These are phyloP conservation scores for Ptychochromis oligacanthus DNA, from an alignment of 2,113 vertebrate species.

Conservation along the genomic window DNA sequence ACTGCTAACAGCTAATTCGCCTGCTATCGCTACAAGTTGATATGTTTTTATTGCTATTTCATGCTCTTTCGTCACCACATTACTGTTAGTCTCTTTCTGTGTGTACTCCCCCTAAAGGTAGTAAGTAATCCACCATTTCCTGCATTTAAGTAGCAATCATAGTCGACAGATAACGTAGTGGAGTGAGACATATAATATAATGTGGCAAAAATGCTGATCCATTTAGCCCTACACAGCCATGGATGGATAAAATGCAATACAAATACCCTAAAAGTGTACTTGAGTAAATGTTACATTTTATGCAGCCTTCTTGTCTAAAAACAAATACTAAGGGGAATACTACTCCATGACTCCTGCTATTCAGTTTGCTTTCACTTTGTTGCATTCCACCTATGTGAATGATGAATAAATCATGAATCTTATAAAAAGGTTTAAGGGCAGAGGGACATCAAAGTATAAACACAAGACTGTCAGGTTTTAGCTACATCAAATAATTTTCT, in stretches of 20 bases:
- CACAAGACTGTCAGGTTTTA: conserved; percentile 45
- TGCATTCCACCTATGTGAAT: not conserved
- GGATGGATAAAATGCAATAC: not conserved
- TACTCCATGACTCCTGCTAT: not conserved
- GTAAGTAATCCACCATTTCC: not conserved
- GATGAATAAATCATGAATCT: not conserved
- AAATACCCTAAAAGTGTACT: not conserved
- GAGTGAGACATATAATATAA: not conserved
- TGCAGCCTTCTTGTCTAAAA: not conserved
- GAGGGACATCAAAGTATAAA: conserved; percentile 30
- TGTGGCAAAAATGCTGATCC: not conserved
- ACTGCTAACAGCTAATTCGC: no score
- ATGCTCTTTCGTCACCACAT: not conserved
- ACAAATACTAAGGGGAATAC: not conserved
- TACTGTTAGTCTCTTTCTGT: not conserved
- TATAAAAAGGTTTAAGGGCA: conserved; percentile 23
- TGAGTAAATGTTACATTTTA: not conserved
- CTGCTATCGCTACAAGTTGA: no score
- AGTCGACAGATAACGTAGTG: not conserved
- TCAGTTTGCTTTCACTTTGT: not conserved
- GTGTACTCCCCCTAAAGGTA: not conserved
- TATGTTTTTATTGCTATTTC: no score
- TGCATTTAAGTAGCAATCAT: not conserved
- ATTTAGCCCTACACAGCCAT: not conserved
- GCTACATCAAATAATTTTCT: conserved; percentile 64